phyloP scores from a whole-genome alignment of 2,797 vertebrate genomes.

The Vultur gryphus region DNA sequence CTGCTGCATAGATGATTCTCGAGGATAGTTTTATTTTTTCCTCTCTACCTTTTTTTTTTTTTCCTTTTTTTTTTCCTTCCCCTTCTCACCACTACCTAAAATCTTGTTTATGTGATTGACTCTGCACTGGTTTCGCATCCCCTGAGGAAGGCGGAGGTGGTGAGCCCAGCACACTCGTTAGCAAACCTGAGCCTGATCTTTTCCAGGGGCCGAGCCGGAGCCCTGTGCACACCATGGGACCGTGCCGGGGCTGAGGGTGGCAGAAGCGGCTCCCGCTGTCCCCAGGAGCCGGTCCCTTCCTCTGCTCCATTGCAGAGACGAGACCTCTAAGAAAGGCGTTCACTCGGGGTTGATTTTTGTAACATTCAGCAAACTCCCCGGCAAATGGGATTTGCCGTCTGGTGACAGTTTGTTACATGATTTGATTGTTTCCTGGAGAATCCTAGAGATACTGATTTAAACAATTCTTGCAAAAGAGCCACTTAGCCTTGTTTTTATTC shows the following conservation, averaged over 20 bases:
- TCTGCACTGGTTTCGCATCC: not conserved
- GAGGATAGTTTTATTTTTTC: not conserved
- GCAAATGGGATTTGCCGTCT: not conserved
- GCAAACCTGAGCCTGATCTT: not conserved
- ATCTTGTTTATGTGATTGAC: not conserved
- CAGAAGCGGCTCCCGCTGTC: not conserved
- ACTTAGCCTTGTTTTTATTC: too few relatives aligned
- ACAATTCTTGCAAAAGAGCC: not conserved
- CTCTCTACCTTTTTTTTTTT: not conserved
- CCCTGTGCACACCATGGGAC: not conserved
- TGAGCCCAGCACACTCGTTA: not conserved
- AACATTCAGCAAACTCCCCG: not conserved
- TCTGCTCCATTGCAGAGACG: not conserved
- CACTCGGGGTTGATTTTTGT: not conserved
- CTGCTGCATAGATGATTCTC: not conserved
- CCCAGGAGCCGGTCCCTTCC: not conserved
- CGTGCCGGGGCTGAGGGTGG: rapidly evolving
- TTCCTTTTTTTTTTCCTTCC: too few relatives aligned
- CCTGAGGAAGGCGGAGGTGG: rapidly evolving
- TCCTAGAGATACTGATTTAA: not conserved
- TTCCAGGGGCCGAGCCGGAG: not conserved
- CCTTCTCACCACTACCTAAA: not conserved
- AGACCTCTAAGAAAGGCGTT: not conserved
- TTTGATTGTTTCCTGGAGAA: not conserved
- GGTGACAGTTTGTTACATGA: rapidly evolving